These are phyloP conservation scores for Tichodroma muraria DNA, from an alignment of 2,113 vertebrate genomes.

Conservation along the genomic window DNA sequence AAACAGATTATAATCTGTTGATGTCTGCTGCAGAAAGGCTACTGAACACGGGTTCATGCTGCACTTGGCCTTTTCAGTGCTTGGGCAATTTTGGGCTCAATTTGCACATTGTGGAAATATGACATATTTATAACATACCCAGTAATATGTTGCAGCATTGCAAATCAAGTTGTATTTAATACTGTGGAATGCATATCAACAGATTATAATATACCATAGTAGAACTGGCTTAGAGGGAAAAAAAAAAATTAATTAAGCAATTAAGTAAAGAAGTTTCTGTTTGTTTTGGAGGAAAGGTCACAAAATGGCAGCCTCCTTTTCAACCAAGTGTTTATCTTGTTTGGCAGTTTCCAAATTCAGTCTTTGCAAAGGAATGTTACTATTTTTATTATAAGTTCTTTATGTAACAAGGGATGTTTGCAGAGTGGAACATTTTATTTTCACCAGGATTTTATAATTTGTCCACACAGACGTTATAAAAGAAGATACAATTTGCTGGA, in stretches of 20 bases:
- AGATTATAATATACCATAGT: neutral
- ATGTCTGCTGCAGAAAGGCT: neutral
- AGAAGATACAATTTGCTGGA: neutral
- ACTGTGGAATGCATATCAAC: neutral
- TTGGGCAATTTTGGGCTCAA: neutral
- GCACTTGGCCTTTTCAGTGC: neutral
- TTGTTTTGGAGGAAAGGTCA: neutral
- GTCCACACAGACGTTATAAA: neutral
- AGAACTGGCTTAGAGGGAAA: neutral
- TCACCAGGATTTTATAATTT: neutral
- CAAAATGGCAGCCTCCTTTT: neutral
- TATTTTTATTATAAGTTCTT: slow-evolving; percentile 33
- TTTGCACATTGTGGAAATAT: neutral
- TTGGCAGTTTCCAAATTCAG: neutral
- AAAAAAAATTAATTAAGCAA: neutral
- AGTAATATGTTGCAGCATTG: neutral
- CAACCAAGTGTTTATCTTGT: neutral
- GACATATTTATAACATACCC: neutral
- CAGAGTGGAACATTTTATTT: neutral
- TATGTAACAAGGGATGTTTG: slow-evolving; percentile 12
- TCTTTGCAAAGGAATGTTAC: slow-evolving; percentile 9
- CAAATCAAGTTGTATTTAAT: neutral
- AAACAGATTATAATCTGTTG: neutral
- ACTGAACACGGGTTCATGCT: neutral
- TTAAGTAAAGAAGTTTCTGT: neutral